phyloP scores from a whole-genome alignment of 2,888 invertebrate species.

The Cybosia mesomella region DNA sequence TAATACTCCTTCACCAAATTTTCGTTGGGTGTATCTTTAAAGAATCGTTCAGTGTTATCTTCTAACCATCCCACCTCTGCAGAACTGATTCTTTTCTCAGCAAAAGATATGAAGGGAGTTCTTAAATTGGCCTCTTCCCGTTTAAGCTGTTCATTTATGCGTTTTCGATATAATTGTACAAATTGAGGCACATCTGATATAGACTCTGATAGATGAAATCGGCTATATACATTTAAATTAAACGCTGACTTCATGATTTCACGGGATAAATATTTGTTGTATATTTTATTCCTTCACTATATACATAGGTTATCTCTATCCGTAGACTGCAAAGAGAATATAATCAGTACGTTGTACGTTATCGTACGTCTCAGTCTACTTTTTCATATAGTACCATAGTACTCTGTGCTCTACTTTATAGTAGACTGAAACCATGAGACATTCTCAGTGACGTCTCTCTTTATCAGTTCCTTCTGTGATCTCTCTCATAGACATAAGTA shows the following conservation, averaged over 20 bases:
- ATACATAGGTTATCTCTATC: not conserved
- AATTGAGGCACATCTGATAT: slow-evolving; percentile 69
- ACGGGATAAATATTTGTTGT: not conserved
- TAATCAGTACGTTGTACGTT: too few relatives aligned
- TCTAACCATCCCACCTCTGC: slow-evolving; percentile 63
- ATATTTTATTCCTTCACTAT: not conserved
- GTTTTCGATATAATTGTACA: slow-evolving; percentile 65
- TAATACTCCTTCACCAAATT: slow-evolving; percentile 57
- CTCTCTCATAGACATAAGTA: too few relatives aligned
- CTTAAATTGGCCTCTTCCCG: slow-evolving; percentile 52
- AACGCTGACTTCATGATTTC: slow-evolving; percentile 14
- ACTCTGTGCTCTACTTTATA: too few relatives aligned
- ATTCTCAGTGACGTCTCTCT: too few relatives aligned
- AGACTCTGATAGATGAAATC: slow-evolving; percentile 60
- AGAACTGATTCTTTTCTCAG: slow-evolving; percentile 55
- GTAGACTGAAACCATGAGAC: too few relatives aligned
- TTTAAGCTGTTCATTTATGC: slow-evolving; percentile 60
- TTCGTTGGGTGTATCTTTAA: slow-evolving; percentile 68
- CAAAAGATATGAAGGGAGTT: slow-evolving; percentile 67
- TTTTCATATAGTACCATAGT: too few relatives aligned
- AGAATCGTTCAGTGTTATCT: slow-evolving; percentile 68
- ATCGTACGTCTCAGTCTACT: too few relatives aligned
- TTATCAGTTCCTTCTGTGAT: too few relatives aligned
- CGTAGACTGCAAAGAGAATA: too few relatives aligned
- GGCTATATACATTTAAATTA: slow-evolving; percentile 56